Evolutionary conservation across 2,113 vertebrate species (phyloP), one percentile per base, ranked within the genome.

Genomic region (Pelmatolapia mariae): DNA sequence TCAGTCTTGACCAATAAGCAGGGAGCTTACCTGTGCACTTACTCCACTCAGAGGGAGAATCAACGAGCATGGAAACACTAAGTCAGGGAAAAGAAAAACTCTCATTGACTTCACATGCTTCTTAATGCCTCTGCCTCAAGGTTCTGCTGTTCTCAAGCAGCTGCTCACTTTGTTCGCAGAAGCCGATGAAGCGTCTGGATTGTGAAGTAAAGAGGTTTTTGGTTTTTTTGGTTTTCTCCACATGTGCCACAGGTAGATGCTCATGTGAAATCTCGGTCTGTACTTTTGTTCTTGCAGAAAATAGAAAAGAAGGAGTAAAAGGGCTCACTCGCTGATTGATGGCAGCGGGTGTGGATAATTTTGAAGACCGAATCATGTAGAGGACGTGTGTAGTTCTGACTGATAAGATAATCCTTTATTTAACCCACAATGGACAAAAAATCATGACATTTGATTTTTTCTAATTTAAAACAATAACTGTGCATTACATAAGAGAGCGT

Each of bases 1-100:
- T 95, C 84, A 82, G 94, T 95, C 95, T 59, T 79, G 89, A 85
- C 86, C 94, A 92, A 94, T 96, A 90, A 90, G 59, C 82, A 81
- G 81, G 73, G 66, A 88, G 91, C 94, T 95, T 94, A 96, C 92
- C 95, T 94, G 92, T 94, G 94, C 95, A 94, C 93, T 94, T 94
- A 95, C 94, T 94, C 91, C 66, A 86, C 91, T 92, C 87, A 83
- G 80, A 31, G 89, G 33, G 80, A 91, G 89, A 94, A 80, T 93
- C 93, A 91, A 91, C 24, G 3, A 79, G 91, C 85, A 79, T 81
- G 68, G 87, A 94, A 93, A 93, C 85, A 92, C 91, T 86, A 89
- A 92, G 91, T 94, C 92, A 94, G 93, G 91, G 80, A 90, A 94
- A 94, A 94, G 80, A 94, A 94, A 91, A 91, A 87, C 82, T 85